Percentiles rank a stretch among this genome's conserved stretches.
phyloP scores from a whole-genome alignment of 1,140 invertebrate species.

The Ephestia elutella region DNA sequence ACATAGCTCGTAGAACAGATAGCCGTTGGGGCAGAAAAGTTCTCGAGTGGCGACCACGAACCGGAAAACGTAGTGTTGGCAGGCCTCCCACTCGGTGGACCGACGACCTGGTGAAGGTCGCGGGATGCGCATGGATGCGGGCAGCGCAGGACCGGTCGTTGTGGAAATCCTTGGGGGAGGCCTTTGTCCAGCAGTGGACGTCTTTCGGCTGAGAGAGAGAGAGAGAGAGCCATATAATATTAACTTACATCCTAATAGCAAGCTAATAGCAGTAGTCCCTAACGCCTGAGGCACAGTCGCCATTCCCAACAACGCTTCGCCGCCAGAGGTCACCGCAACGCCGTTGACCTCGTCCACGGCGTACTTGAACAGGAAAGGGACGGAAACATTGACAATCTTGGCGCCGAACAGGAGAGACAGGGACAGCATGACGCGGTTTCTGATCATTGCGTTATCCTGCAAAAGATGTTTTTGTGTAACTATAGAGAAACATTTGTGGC shows the following conservation, averaged over 20 bases:
- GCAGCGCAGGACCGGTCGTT: too few species aligned
- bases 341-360: conserved; percentile 92
- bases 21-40: too few species aligned
- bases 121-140: too few species aligned
- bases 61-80: too few species aligned
- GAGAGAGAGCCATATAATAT: background rate
- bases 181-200: too few species aligned
- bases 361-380: conserved; percentile 98
- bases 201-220: too few species aligned
- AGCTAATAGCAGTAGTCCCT: conserved; percentile 82
- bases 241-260: conserved; percentile 93
- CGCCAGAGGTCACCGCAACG: conserved; percentile 51
- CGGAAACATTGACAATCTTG: conserved; percentile 92
- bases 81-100: too few species aligned
- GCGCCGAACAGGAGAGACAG: conserved; percentile 86
- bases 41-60: too few species aligned
- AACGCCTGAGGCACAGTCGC: conserved; percentile 83
- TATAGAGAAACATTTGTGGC: too few species aligned
- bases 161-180: too few species aligned
- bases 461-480: conserved; percentile 23
- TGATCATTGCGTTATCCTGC: conserved; percentile 86
- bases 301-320: conserved; percentile 77
- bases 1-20: too few species aligned
- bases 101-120: too few species aligned
- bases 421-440: conserved; percentile 89